phyloP scores from a whole-genome alignment of 92 coral and sea anemone species.

The Phenganax stokvisi region DNA sequence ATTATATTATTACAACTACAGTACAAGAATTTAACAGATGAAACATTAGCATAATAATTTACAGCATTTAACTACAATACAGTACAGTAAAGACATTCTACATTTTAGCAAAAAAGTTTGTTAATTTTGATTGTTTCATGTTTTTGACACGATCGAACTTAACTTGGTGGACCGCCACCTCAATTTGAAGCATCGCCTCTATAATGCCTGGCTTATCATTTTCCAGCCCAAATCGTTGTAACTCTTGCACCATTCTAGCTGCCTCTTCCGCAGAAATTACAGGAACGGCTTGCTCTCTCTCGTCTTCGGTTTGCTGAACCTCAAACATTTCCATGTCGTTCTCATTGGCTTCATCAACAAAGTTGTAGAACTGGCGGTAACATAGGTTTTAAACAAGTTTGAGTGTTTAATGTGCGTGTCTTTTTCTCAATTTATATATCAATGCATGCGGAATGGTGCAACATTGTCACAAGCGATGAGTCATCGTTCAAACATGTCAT shows the following conservation, averaged over 20 bases:
- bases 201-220: background rate
- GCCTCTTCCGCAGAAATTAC: conserved; percentile 5
- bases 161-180: conserved; percentile 3
- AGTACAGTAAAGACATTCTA: no score
- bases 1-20: no score
- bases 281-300: background rate
- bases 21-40: no score
- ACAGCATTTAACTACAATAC: no score
- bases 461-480: no score
- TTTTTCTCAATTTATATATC: no score
- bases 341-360: background rate
- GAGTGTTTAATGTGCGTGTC: no score
- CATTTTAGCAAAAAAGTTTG: background rate
- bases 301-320: background rate
- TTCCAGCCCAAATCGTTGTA: conserved; percentile 7
- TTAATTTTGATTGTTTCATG: background rate
- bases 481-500: no score
- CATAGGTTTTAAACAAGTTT: background rate
- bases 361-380: background rate
- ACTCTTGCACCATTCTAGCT: conserved; percentile 17
- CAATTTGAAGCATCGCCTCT: conserved; percentile 27
- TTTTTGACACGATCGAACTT: background rate
- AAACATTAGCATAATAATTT: no score
- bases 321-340: background rate
- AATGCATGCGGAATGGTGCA: no score